A percentile compares a stretch with the other conserved stretches of the same genome.
Evolutionary conservation across 2,888 invertebrate species (phyloP).

Genomic region (Agelastica alni): DNA sequence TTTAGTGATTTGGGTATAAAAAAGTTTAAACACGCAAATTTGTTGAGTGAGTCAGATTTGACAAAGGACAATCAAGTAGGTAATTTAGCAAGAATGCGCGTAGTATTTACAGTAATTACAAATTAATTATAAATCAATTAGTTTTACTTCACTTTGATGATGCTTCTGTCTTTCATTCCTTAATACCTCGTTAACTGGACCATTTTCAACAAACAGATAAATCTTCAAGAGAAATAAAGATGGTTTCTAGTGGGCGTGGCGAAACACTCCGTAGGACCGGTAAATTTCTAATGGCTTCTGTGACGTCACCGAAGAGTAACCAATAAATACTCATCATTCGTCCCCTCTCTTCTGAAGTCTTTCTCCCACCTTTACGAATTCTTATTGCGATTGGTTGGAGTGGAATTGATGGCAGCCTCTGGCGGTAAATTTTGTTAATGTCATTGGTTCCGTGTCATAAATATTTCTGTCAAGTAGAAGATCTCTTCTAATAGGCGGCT

Average conservation of each 20-base stretch:
- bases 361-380: slow-evolving; percentile 15
- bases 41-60: too few species aligned
- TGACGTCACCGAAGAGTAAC: slow-evolving; percentile 39
- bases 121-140: slow-evolving; percentile 20
- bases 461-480: slow-evolving; percentile 30
- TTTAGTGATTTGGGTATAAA: too few species aligned
- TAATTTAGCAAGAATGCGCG: not conserved
- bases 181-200: slow-evolving; percentile 17
- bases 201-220: slow-evolving; percentile 26
- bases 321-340: slow-evolving; percentile 35
- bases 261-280: slow-evolving; percentile 35
- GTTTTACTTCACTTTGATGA: slow-evolving; percentile 7
- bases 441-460: slow-evolving; percentile 39
- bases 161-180: slow-evolving; percentile 6
- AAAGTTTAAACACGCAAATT: too few species aligned
- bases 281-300: slow-evolving; percentile 45
- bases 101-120: not conserved
- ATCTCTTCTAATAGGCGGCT: slow-evolving; percentile 7
- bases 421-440: slow-evolving; percentile 38
- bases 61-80: too few species aligned
- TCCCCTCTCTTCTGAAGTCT: slow-evolving; percentile 28
- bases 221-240: slow-evolving; percentile 24
- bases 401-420: slow-evolving; percentile 23
- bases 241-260: slow-evolving; percentile 36
- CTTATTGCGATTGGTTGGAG: slow-evolving; percentile 36